Percentiles rank a stretch among this genome's conserved stretches.
These are phyloP conservation scores for Drosophila miranda DNA, from an alignment of 1,140 invertebrate genomes.

Conservation along the genomic window DNA sequence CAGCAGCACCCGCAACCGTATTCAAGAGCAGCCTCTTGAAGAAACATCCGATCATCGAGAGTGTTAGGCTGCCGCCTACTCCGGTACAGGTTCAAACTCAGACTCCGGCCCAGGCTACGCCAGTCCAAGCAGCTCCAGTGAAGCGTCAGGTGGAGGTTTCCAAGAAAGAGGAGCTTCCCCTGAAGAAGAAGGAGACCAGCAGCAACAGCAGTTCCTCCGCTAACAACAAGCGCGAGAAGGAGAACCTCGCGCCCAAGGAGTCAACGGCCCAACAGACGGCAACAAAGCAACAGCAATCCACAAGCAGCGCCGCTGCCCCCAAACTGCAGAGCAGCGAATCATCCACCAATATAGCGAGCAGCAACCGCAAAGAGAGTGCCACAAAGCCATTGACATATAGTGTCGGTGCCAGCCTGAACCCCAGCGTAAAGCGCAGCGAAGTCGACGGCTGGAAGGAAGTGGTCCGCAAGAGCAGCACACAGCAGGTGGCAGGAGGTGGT, in stretches of 20 bases:
- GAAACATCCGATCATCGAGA: conserved; percentile 33
- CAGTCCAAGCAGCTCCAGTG: conserved; percentile 5
- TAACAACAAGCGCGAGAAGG: conserved; percentile 76
- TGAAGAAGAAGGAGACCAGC: conserved; percentile 38
- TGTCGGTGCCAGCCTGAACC: conserved; percentile 11
- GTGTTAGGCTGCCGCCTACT: conserved; percentile 22
- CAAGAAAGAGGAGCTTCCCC: conserved; percentile 48
- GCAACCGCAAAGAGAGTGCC: conserved; percentile 27
- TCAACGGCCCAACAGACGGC: conserved; percentile 32
- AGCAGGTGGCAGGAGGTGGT: conserved; percentile 50
- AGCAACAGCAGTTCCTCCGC: conserved; percentile 12
- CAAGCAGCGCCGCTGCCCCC: conserved; percentile 4
- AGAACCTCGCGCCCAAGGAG: conserved; percentile 81
- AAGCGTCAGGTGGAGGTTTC: conserved; percentile 52
- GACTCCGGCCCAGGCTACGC: too few species aligned
- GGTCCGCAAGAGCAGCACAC: conserved; percentile 89
- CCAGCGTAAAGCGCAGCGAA: conserved; percentile 84
- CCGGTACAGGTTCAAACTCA: conserved; percentile 1
- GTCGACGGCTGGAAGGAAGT: conserved; percentile 98
- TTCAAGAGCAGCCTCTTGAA: conserved; percentile 44
- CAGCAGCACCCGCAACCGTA: conserved; percentile 10
- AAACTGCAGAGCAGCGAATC: conserved; percentile 58
- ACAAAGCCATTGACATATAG: conserved; percentile 5
- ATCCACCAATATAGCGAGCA: conserved; percentile 44
- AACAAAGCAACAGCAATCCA: not conserved